phyloP scores from a whole-genome alignment of 2,888 invertebrate species.

The Polyommatus iphigenia region DNA sequence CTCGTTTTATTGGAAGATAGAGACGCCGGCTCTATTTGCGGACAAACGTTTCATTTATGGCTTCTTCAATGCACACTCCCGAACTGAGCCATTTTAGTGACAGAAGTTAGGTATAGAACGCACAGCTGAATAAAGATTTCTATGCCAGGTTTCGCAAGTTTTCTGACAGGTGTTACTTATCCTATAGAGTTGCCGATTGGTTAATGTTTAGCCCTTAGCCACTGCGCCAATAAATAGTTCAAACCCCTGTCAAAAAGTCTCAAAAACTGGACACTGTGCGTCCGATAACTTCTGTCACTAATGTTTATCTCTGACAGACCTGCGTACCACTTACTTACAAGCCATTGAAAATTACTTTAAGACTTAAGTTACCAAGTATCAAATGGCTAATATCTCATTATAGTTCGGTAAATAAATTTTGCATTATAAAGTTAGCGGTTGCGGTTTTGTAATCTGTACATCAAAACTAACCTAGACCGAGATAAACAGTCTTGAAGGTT shows the following conservation, averaged over 20 bases:
- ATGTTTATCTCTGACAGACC: too few species aligned
- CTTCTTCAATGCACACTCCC: conserved; percentile 34
- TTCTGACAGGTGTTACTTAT: background rate
- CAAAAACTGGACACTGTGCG: too few species aligned
- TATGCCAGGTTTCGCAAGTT: background rate
- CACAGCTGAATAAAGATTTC: background rate
- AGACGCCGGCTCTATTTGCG: conserved; percentile 35
- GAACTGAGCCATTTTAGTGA: background rate
- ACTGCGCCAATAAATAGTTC: too few species aligned
- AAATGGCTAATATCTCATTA: background rate
- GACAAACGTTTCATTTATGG: conserved; percentile 27
- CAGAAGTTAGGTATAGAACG: background rate
- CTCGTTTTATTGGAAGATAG: conserved; percentile 47
- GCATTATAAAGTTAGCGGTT: conserved; percentile 2
- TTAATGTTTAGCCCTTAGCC: too few species aligned
- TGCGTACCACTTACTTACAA: too few species aligned
- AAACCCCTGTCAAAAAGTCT: too few species aligned
- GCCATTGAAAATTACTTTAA: too few species aligned
- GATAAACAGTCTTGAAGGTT: conserved; percentile 15
- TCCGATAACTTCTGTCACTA: too few species aligned
- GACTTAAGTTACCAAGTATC: background rate
- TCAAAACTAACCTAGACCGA: conserved; percentile 21
- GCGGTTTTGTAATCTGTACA: conserved; percentile 13
- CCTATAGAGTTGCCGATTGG: too few species aligned
- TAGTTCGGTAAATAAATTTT: conserved; percentile 1